These are phyloP conservation scores for Danio rerio DNA, from an alignment of 2,113 vertebrate species.

Conservation along the genomic window DNA sequence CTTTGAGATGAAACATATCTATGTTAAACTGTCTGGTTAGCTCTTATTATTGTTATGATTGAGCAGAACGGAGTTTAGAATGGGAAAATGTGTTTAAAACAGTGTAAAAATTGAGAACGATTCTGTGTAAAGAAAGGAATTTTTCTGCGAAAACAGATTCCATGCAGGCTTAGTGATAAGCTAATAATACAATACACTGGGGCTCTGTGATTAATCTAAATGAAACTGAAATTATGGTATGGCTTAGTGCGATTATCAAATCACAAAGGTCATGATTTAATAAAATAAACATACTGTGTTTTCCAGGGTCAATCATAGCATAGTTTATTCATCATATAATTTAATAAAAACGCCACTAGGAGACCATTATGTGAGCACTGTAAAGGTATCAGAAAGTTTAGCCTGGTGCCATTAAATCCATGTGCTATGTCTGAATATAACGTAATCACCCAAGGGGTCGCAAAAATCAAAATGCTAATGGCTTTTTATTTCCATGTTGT, in stretches of 20 bases:
- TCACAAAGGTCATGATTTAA: not conserved
- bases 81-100: not conserved
- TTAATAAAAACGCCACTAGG: too few species aligned
- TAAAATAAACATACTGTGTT: not conserved
- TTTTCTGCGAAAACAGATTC: not conserved
- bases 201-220: not conserved
- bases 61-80: not conserved
- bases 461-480: too few species aligned
- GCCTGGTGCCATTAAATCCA: too few species aligned
- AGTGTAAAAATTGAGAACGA: too few species aligned
- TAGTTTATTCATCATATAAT: too few species aligned
- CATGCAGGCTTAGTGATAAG: not conserved
- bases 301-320: too few species aligned
- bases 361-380: too few species aligned
- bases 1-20: not conserved
- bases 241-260: not conserved
- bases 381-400: too few species aligned
- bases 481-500: too few species aligned
- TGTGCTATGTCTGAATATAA: too few species aligned
- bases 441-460: too few species aligned
- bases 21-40: constrained; percentile 5
- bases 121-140: not conserved
- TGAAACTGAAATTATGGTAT: not conserved
- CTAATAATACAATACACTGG: not conserved
- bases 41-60: not conserved